Percentiles rank a stretch among this genome's conserved stretches.
These are phyloP conservation scores for Eira barbara DNA, from an alignment of 2,113 vertebrate genomes.

Conservation along the genomic window DNA sequence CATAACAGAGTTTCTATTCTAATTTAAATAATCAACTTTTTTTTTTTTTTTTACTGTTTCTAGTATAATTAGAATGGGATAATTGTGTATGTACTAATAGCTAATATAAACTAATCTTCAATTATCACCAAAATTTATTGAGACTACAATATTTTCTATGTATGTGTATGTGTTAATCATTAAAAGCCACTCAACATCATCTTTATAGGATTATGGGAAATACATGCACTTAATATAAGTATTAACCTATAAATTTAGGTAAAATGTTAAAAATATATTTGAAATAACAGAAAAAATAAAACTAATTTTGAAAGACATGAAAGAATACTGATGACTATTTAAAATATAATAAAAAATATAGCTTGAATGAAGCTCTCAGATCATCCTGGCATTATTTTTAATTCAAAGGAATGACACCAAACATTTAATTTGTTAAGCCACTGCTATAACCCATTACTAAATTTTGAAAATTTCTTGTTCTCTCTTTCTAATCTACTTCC, in stretches of 20 bases:
- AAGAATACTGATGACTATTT: neutral
- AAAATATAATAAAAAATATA: neutral
- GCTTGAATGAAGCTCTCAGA: neutral
- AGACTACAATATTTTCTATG: neutral
- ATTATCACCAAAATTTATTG: neutral
- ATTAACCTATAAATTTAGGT: neutral
- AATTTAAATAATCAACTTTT: neutral
- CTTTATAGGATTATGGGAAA: neutral
- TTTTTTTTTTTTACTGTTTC: neutral
- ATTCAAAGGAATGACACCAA: neutral
- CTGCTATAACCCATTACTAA: neutral
- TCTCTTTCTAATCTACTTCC: neutral
- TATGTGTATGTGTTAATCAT: neutral
- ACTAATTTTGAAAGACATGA: neutral
- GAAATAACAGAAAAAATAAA: neutral
- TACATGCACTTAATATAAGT: neutral
- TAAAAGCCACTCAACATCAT: neutral
- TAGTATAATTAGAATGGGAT: neutral
- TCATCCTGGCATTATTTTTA: neutral
- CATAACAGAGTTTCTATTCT: neutral
- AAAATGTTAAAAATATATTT: neutral
- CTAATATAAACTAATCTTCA: neutral
- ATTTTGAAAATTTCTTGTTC: neutral
- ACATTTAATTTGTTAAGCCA: neutral
- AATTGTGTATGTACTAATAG: neutral